Conservation (phyloP, 2,113 vertebrate species). For the Vanacampus margaritifer region DNA sequence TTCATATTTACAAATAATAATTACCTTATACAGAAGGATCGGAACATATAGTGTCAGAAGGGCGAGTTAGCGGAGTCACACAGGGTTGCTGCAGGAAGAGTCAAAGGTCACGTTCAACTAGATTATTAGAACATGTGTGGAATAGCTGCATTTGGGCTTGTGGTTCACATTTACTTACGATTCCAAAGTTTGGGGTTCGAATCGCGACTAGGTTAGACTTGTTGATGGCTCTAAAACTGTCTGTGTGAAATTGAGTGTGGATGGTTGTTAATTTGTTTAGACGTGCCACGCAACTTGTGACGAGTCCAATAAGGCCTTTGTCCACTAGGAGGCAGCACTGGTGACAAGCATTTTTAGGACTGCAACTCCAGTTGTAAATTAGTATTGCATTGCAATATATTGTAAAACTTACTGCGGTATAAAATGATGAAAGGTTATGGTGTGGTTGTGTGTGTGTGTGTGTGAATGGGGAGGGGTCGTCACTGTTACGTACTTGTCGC, state of each 20-base stretch:
- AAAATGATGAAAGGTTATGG: neutral
- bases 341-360: neutral
- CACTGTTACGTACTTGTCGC: neutral
- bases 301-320: neutral
- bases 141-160: neutral
- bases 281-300: neutral
- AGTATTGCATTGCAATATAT: neutral
- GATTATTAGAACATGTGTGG: conserved; percentile 24
- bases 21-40: too few species aligned
- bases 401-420: neutral
- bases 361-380: neutral
- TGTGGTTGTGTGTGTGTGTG: neutral
- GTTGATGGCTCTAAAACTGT: too few species aligned
- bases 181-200: too few species aligned
- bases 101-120: conserved; percentile 37
- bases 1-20: too few species aligned
- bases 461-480: neutral
- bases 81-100: conserved; percentile 9
- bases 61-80: neutral
- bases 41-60: too few species aligned
- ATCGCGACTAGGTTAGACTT: too few species aligned
- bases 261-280: neutral
- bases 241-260: too few species aligned
- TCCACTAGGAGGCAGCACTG: neutral
- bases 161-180: neutral